Conservation (phyloP, 2,888 invertebrate genomes). For the Helobdella robusta region DNA sequence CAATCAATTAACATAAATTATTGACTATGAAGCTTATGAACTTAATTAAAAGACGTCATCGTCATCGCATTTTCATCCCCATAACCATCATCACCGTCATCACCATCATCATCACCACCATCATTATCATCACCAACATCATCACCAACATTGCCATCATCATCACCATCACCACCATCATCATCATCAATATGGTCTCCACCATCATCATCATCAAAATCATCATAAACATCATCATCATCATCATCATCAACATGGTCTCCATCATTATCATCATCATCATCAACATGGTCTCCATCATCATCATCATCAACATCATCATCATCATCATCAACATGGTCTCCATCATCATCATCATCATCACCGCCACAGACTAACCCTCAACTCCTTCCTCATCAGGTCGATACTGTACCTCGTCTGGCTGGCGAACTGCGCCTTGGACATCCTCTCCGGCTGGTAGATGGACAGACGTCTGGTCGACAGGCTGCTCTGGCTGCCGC, state of each 20-base stretch:
- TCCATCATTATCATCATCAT: not conserved
- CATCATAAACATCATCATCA: not conserved
- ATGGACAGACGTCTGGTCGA: slow-evolving; percentile 8
- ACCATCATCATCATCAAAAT: too few species aligned
- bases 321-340: not conserved
- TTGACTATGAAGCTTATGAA: too few species aligned
- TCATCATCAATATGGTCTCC: too few species aligned
- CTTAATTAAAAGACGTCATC: too few species aligned
- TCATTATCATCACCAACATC: too few species aligned
- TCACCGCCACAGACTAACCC: slow-evolving; percentile 11
- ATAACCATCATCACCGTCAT: too few species aligned
- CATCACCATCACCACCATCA: too few species aligned
- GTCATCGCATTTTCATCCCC: too few species aligned
- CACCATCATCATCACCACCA: too few species aligned
- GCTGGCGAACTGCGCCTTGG: slow-evolving; percentile 23
- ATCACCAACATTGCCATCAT: too few species aligned
- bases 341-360: not conserved
- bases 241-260: not conserved
- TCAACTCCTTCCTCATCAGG: slow-evolving; percentile 22
- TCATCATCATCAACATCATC: not conserved
- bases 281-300: not conserved
- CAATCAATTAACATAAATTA: too few species aligned
- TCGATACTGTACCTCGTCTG: slow-evolving; percentile 27
- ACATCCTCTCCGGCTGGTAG: slow-evolving; percentile 9
- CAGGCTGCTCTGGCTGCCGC: not conserved